phyloP scores from a whole-genome alignment of 2,888 invertebrate genomes.

The Hoplodrina blanda region DNA sequence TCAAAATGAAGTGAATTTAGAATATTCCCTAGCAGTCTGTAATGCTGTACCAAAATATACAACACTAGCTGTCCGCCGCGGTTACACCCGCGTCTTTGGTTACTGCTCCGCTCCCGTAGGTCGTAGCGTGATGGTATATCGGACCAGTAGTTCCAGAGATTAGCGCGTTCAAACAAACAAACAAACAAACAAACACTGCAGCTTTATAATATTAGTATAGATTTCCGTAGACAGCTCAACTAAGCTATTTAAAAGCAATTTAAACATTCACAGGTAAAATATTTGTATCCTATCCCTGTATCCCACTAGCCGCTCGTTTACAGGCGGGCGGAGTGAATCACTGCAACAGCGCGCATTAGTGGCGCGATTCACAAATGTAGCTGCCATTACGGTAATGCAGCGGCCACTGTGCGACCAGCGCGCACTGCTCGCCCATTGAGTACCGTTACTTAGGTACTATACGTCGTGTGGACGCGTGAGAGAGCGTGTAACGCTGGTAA shows the following conservation, averaged over 20 bases:
- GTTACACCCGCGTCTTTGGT: no score
- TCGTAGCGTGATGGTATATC: no score
- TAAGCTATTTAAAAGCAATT: conserved; percentile 12
- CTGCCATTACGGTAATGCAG: conserved; percentile 28
- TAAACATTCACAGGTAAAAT: conserved; percentile 3
- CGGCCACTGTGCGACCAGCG: conserved; percentile 1
- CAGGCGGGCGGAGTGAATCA: conserved; percentile 15
- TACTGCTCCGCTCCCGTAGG: no score
- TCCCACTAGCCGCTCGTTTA: not conserved
- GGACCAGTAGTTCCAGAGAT: no score
- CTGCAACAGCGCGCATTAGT: conserved; percentile 29
- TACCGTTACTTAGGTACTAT: no score
- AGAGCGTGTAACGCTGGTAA: not conserved
- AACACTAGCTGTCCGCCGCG: no score
- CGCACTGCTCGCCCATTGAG: not conserved
- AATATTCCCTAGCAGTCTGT: no score
- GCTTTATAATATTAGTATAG: no score
- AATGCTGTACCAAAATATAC: not conserved
- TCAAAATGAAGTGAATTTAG: not conserved
- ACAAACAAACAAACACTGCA: no score
- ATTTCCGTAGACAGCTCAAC: conserved; percentile 2
- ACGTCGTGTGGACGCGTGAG: not conserved
- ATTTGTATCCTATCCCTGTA: not conserved
- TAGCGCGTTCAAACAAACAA: no score
- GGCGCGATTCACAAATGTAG: conserved; percentile 25